These are phyloP conservation scores for Tethya wilhelma DNA, from an alignment of 37 sponge, comb jelly and placozoan species.

Conservation along the genomic window DNA sequence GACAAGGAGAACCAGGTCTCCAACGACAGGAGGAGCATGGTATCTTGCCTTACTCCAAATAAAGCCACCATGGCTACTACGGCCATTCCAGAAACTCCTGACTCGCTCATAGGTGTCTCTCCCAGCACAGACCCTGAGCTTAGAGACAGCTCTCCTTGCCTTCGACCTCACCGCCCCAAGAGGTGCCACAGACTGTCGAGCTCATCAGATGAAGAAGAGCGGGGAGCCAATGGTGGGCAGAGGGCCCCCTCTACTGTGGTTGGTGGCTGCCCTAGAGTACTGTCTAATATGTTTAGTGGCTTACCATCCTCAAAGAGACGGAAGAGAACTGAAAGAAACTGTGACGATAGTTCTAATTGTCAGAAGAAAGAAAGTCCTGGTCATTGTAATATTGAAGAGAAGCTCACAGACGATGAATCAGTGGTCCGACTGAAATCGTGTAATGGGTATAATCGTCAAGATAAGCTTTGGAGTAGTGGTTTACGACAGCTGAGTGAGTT, in stretches of 20 bases:
- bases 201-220: conserved; percentile 7
- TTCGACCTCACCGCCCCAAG: not conserved
- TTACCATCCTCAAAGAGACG: conserved; percentile 5
- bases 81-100: conserved; percentile 19
- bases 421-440: no score
- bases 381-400: no score
- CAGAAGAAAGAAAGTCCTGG: no score
- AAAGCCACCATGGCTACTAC: not conserved
- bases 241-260: not conserved
- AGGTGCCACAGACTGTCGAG: conserved; percentile 5
- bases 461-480: no score
- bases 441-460: no score
- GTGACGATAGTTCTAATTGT: no score
- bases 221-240: not conserved
- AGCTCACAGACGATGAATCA: no score
- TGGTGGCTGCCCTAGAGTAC: not conserved
- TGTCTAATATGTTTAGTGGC: not conserved
- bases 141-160: no score
- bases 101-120: not conserved
- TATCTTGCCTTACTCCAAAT: conserved; percentile 10
- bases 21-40: not conserved
- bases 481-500: no score
- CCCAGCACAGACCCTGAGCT: no score
- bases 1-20: not conserved
- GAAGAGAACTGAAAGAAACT: not conserved